phyloP scores from a whole-genome alignment of 2,888 invertebrate genomes.

The Sympetrum striolatum region DNA sequence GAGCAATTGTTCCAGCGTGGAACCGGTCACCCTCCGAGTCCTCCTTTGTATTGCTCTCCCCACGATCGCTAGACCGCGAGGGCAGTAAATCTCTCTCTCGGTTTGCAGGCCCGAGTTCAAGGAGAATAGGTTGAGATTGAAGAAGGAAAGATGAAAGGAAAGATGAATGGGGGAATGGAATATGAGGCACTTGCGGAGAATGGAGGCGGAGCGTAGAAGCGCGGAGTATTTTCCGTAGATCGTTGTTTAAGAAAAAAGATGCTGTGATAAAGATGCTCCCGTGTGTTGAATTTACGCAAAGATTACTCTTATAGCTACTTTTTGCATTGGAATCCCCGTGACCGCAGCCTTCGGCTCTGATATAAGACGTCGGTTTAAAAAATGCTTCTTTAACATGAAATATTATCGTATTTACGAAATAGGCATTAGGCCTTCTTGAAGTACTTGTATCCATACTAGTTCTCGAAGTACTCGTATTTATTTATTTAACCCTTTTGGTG shows the following conservation, averaged over 20 bases:
- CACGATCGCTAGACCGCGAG: neutral
- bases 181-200: neutral
- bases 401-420: too few species aligned
- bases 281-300: too few species aligned
- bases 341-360: too few species aligned
- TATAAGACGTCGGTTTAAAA: too few species aligned
- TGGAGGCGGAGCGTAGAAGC: neutral
- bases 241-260: neutral
- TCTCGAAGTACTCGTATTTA: too few species aligned
- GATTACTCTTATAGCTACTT: too few species aligned
- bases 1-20: neutral
- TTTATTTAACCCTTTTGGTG: too few species aligned
- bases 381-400: too few species aligned
- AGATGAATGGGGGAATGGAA: neutral
- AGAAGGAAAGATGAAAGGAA: neutral
- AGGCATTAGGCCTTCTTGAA: too few species aligned
- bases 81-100: neutral
- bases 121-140: neutral
- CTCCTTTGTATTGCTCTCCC: neutral
- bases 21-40: neutral
- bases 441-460: too few species aligned
- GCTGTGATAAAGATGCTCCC: too few species aligned
- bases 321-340: too few species aligned
- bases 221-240: neutral
- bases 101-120: neutral